phyloP scores from a whole-genome alignment of 2,113 vertebrate species.

The Acanthisitta chloris region DNA sequence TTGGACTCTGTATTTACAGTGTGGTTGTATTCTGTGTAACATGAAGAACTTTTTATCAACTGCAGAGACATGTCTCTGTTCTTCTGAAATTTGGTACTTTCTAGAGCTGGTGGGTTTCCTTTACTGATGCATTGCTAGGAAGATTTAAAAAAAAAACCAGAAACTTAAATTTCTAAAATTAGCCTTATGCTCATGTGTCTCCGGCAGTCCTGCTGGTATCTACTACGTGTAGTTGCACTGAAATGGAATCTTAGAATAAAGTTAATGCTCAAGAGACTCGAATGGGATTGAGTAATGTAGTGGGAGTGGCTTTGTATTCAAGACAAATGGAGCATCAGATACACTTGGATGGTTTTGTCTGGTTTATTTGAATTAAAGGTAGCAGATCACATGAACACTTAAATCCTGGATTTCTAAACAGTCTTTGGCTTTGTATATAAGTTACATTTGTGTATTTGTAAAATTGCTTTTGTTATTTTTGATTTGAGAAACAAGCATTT shows the following conservation, averaged over 20 bases:
- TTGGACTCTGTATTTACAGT: background rate
- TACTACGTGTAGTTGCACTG: background rate
- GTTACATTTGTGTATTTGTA: background rate
- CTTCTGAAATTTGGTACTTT: background rate
- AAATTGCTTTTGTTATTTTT: background rate
- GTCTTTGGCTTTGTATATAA: background rate
- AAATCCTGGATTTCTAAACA: background rate
- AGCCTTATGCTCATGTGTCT: background rate
- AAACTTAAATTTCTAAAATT: background rate
- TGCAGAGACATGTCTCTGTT: background rate
- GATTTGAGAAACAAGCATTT: background rate
- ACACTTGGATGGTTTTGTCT: background rate
- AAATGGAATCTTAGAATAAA: conserved; percentile 11
- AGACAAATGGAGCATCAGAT: background rate
- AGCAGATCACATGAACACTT: background rate
- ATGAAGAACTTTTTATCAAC: background rate
- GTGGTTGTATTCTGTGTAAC: background rate
- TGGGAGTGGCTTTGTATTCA: background rate
- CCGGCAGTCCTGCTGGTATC: background rate
- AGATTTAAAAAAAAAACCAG: background rate
- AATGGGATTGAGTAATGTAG: conserved; percentile 12
- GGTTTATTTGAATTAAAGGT: background rate
- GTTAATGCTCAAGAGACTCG: conserved; percentile 18
- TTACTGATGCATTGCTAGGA: background rate
- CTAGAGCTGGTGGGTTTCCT: background rate